A percentile compares a stretch with the other conserved stretches of the same genome.
Evolutionary conservation across 2,888 invertebrate species (phyloP).

Genomic region (Hymenopus coronatus): DNA sequence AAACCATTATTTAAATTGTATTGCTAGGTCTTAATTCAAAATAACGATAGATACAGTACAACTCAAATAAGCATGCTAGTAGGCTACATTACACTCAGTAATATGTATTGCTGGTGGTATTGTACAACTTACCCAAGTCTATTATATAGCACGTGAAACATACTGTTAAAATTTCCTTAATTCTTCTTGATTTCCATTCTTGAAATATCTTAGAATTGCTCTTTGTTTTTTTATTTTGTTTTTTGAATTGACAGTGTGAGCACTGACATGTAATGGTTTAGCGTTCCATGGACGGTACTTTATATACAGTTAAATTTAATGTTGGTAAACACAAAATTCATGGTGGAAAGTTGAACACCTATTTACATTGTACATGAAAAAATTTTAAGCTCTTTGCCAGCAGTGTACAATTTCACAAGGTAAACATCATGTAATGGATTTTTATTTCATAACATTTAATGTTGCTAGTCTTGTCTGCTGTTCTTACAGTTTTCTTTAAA

Average conservation of each 20-base stretch:
- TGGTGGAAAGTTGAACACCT: background rate
- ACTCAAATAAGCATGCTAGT: too few relatives aligned
- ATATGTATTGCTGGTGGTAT: too few relatives aligned
- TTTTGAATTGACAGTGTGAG: background rate
- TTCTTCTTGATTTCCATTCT: background rate
- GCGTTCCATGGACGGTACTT: constrained; percentile 2
- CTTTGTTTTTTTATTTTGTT: background rate
- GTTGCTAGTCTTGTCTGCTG: background rate
- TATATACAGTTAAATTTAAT: background rate
- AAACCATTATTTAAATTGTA: background rate
- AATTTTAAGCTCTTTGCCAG: background rate
- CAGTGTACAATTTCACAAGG: background rate
- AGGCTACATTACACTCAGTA: too few relatives aligned
- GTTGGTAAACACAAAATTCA: background rate
- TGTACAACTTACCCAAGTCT: too few relatives aligned
- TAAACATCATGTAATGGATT: background rate
- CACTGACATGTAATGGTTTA: background rate
- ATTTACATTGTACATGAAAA: background rate
- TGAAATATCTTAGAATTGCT: background rate
- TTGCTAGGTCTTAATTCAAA: background rate
- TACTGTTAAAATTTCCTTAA: background rate
- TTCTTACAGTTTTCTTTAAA: background rate
- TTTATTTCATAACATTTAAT: background rate
- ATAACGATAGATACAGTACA: background rate
- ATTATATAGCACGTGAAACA: background rate